These are phyloP conservation scores for Drosophila bifasciata DNA, from an alignment of 1,140 invertebrate species.

Conservation along the genomic window DNA sequence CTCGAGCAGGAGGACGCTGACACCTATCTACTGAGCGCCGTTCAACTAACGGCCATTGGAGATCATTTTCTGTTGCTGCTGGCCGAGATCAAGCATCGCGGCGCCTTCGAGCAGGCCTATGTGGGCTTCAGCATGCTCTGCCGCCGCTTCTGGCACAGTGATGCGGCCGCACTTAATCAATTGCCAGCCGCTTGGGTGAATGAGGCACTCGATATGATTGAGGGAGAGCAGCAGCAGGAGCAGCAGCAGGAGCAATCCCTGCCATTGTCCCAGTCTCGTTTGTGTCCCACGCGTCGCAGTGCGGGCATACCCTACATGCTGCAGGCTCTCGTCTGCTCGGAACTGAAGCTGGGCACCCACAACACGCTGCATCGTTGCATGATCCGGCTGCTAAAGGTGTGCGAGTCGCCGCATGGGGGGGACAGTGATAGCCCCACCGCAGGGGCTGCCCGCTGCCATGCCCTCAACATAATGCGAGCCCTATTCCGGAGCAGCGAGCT, in stretches of 20 bases:
- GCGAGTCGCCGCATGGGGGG: constrained; percentile 35
- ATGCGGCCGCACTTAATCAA: constrained; percentile 85
- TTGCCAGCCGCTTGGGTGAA: constrained; percentile 90
- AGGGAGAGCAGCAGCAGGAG: background rate
- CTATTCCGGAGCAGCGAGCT: constrained; percentile 91
- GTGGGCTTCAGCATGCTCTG: constrained; percentile 93
- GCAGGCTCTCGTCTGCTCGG: constrained; percentile 90
- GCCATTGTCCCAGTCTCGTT: constrained; percentile 1
- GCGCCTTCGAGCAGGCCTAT: constrained; percentile 97
- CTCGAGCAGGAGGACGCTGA: constrained; percentile 44
- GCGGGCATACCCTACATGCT: constrained; percentile 96
- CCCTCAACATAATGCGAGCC: constrained; percentile 93
- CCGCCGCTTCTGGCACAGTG: constrained; percentile 85
- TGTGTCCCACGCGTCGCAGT: constrained; percentile 93
- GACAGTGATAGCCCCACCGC: constrained; percentile 36
- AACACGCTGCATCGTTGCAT: constrained; percentile 88
- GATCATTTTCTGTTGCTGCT: constrained; percentile 90
- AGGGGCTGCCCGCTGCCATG: constrained; percentile 87
- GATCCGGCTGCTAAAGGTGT: constrained; percentile 85
- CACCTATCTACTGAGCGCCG: constrained; percentile 60
- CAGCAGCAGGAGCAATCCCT: background rate
- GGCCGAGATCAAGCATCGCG: constrained; percentile 94
- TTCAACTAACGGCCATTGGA: constrained; percentile 87
- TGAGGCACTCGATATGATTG: constrained; percentile 78
- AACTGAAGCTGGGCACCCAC: constrained; percentile 86